A percentile compares a stretch with the other conserved stretches of the same genome.
Conservation (phyloP, 2,113 vertebrate genomes). For the Plecturocebus donacophilus region DNA sequence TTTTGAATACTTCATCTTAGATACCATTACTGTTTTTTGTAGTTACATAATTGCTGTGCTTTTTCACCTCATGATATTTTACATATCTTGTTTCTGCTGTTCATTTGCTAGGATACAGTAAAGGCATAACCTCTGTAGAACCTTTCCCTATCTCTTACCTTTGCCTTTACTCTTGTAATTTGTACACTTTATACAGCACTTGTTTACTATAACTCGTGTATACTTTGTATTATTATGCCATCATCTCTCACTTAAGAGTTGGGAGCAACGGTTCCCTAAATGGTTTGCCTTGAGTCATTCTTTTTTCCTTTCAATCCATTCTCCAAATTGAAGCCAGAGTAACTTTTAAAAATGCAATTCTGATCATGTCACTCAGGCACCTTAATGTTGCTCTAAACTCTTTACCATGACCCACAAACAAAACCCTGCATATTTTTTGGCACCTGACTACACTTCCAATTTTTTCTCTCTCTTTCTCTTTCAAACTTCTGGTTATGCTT, state of each 20-base stretch:
- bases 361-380: neutral
- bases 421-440: neutral
- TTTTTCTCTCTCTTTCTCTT: neutral
- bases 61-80: neutral
- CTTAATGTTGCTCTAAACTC: neutral
- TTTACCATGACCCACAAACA: neutral
- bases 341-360: constrained; percentile 20
- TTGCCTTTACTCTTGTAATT: constrained; percentile 4
- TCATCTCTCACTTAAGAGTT: neutral
- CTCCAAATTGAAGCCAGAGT: neutral
- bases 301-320: neutral
- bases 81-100: neutral
- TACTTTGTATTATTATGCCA: neutral
- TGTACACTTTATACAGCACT: neutral
- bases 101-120: neutral
- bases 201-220: neutral
- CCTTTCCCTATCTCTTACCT: neutral
- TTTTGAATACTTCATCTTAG: constrained; percentile 28
- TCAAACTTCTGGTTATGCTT: neutral
- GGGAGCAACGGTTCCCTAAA: neutral
- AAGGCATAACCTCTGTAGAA: neutral
- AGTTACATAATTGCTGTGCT: neutral
- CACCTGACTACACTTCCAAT: neutral
- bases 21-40: neutral
- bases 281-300: neutral